Conservation (phyloP, 1,140 invertebrate genomes). For the Archivesica marissinica region DNA sequence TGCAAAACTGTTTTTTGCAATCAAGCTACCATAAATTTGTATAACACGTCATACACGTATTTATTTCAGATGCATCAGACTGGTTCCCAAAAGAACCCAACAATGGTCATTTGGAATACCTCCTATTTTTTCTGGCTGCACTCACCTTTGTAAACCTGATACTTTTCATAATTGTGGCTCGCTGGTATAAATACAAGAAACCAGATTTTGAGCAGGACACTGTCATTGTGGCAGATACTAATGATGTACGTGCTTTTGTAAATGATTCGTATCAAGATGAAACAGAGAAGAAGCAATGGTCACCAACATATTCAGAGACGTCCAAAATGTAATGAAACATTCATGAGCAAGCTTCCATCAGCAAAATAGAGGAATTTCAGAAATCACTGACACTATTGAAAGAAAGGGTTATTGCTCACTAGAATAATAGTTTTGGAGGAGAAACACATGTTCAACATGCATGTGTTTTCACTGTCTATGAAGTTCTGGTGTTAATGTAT, state of each 20-base stretch:
- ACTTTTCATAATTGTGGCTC: conserved; percentile 50
- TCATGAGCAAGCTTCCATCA: too few species aligned
- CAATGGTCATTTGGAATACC: conserved; percentile 58
- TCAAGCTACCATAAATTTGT: too few species aligned
- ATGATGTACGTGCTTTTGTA: not conserved
- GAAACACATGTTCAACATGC: too few species aligned
- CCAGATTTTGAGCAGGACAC: conserved; percentile 23
- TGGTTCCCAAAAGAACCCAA: conserved; percentile 58
- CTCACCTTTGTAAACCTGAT: conserved; percentile 39
- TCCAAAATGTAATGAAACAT: conserved; percentile 1
- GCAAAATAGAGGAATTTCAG: too few species aligned
- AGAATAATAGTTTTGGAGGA: too few species aligned
- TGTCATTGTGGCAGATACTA: not conserved
- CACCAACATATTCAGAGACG: conserved; percentile 13
- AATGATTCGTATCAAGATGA: not conserved
- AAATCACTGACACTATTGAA: too few species aligned
- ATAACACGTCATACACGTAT: too few species aligned
- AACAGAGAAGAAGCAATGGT: conserved; percentile 6
- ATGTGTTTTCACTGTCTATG: too few species aligned
- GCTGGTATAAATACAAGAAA: conserved; percentile 52
- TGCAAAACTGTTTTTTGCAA: too few species aligned
- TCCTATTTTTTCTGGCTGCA: conserved; percentile 50
- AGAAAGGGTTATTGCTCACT: too few species aligned
- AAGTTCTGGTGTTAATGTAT: too few species aligned
- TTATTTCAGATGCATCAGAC: conserved; percentile 54